Evolutionary conservation across 2,888 invertebrate species (phyloP), one percentile per base, ranked within the genome.

Genomic region (Lepidocyrtinus sp.): DNA sequence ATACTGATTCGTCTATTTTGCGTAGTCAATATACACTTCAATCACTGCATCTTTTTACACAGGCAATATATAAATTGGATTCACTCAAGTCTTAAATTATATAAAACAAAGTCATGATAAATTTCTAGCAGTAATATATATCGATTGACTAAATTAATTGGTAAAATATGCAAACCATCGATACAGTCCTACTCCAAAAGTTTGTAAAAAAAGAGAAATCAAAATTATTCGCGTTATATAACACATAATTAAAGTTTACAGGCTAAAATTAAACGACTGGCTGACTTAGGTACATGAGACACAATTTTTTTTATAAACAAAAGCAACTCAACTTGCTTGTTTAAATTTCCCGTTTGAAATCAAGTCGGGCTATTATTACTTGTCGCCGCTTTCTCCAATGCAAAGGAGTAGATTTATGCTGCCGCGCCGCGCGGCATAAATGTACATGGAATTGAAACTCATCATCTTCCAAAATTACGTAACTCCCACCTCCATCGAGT

Each of bases 201-300:
- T 50, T 15, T 2, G 15, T 50, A 50, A 2, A 50, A 36, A 50
- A 50, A 50, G 50, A 50, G 17, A 50, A n/a, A 50, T n/a, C 12
- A 50, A n/a, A n/a, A n/a, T n/a, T n/a, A 50, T 50, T 50, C 50
- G 17, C 15, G 50, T 50, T 36, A 5, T 36, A 36, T 36, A 36
- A 36, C 12, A 50, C 50, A 36, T 36, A 12, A 36, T 9, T 36
- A 12, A 36, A 9, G 36, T 9, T 36, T 5, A 36, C 36, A 5
- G 12, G 12, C 36, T 12, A 5, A 9, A 59, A 21, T 59, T 59
- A 59, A 59, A 59, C 70, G 80, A 80, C 80, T 80, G 80, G 80
- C 74, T 80, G 80, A 80, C 80, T 80, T 80, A 75, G 80, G 80
- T 80, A 80, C 80, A 80, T 80, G 80, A 80, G 80, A 80, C 80